phyloP scores from a whole-genome alignment of 1,140 invertebrate species.

The Eueides isabella region DNA sequence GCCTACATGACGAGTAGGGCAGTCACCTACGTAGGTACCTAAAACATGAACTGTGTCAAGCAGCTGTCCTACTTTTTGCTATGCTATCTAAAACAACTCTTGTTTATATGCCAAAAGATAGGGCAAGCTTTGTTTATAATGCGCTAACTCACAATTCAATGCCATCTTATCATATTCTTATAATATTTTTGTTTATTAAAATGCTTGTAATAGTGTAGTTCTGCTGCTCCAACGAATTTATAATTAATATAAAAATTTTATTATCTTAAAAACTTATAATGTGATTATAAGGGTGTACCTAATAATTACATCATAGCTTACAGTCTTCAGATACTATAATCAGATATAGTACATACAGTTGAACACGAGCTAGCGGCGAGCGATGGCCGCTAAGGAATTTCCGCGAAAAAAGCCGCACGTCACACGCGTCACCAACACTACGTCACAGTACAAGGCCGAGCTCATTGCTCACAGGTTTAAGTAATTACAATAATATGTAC shows the following conservation, averaged over 20 bases:
- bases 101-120: conserved; percentile 33
- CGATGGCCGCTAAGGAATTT: conserved; percentile 71
- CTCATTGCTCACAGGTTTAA: conserved; percentile 5
- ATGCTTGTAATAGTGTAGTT: no score
- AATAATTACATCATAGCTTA: no score
- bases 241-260: no score
- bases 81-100: conserved; percentile 43
- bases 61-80: conserved; percentile 71
- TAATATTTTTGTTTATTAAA: no score
- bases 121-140: no score
- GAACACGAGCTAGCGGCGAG: conserved; percentile 46
- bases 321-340: conserved; percentile 4
- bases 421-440: conserved; percentile 62
- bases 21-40: conserved; percentile 61
- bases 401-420: conserved; percentile 76
- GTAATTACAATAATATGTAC: neutral
- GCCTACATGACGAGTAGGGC: conserved; percentile 66
- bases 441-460: conserved; percentile 68
- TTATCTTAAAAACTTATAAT: no score
- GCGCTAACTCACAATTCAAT: no score
- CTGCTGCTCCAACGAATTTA: no score
- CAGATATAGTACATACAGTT: neutral
- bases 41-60: conserved; percentile 69
- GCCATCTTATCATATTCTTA: no score
- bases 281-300: no score